Percentiles rank a stretch among this genome's conserved stretches.
phyloP scores from a whole-genome alignment of 2,888 invertebrate genomes.

The Nomada ferruginata region DNA sequence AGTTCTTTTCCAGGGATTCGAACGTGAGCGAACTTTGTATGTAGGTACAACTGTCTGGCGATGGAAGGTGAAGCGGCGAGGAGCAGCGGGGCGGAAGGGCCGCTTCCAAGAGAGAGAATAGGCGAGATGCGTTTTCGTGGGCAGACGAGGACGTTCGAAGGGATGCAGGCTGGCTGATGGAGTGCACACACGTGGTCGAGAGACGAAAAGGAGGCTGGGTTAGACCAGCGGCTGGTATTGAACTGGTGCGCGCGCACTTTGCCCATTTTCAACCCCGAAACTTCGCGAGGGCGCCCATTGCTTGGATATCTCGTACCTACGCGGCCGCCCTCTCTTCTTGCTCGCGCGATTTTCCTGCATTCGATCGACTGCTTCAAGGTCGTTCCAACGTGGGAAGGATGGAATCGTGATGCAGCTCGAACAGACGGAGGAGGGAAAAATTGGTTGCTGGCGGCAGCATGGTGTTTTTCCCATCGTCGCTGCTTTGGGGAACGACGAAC shows the following conservation, averaged over 20 bases:
- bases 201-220: constrained; percentile 63
- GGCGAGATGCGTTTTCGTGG: constrained; percentile 77
- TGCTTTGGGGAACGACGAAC: background rate
- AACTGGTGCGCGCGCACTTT: constrained; percentile 79
- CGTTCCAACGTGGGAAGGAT: constrained; percentile 37
- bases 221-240: constrained; percentile 69
- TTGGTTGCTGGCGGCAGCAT: background rate
- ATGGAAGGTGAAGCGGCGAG: constrained; percentile 17
- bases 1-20: constrained; percentile 20
- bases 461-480: background rate
- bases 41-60: background rate
- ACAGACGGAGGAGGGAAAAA: constrained; percentile 27
- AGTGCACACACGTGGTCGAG: constrained; percentile 57
- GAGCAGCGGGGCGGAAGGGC: constrained; percentile 29
- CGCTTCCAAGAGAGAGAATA: constrained; percentile 59
- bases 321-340: constrained; percentile 17
- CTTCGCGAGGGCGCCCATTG: constrained; percentile 51
- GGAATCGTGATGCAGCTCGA: background rate
- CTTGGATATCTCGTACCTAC: constrained; percentile 46
- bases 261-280: constrained; percentile 45
- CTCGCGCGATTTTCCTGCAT: constrained; percentile 34
- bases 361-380: constrained; percentile 63
- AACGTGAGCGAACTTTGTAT: constrained; percentile 65
- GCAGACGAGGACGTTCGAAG: constrained; percentile 37
- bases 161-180: constrained; percentile 7